A percentile compares a stretch with the other conserved stretches of the same genome.
Conservation (phyloP, 1,140 invertebrate species). For the Drosophila orosa region DNA sequence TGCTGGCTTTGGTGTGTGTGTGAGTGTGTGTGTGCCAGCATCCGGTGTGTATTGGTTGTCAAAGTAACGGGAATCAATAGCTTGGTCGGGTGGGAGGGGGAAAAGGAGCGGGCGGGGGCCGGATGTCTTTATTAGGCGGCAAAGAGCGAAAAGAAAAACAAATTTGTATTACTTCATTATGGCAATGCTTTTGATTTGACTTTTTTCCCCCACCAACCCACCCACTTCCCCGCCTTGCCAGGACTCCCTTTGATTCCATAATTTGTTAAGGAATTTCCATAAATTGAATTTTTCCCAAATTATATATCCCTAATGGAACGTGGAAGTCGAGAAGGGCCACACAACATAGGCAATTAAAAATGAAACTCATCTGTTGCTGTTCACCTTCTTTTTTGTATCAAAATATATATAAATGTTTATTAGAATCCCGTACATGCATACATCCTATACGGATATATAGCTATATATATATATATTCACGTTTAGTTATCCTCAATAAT, state of each 20-base stretch:
- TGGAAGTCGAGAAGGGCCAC: slow-evolving; percentile 5
- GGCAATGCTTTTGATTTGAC: slow-evolving; percentile 66
- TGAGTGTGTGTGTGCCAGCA: slow-evolving; percentile 58
- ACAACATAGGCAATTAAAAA: slow-evolving; percentile 44
- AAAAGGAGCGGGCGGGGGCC: not conserved
- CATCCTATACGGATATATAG: slow-evolving; percentile 59
- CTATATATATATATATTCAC: slow-evolving; percentile 46
- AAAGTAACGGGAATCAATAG: slow-evolving; percentile 75
- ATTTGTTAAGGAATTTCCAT: slow-evolving; percentile 56
- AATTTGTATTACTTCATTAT: slow-evolving; percentile 77
- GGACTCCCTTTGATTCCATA: slow-evolving; percentile 64
- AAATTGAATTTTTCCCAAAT: slow-evolving; percentile 51
- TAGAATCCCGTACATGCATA: slow-evolving; percentile 46
- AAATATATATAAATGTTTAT: slow-evolving; percentile 63
- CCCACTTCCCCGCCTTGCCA: not conserved
- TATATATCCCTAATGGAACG: slow-evolving; percentile 45
- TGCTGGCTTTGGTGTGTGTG: slow-evolving; percentile 7
- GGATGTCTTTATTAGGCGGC: slow-evolving; percentile 69
- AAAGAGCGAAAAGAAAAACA: slow-evolving; percentile 44
- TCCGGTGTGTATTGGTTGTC: slow-evolving; percentile 70
- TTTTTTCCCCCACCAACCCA: slow-evolving; percentile 18
- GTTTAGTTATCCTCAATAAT: slow-evolving; percentile 62
- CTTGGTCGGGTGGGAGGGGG: slow-evolving; percentile 1
- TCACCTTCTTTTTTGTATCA: slow-evolving; percentile 29
- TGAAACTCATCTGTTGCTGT: slow-evolving; percentile 16